phyloP scores from a whole-genome alignment of 2,888 invertebrate species.

The Entomobrya proxima region DNA sequence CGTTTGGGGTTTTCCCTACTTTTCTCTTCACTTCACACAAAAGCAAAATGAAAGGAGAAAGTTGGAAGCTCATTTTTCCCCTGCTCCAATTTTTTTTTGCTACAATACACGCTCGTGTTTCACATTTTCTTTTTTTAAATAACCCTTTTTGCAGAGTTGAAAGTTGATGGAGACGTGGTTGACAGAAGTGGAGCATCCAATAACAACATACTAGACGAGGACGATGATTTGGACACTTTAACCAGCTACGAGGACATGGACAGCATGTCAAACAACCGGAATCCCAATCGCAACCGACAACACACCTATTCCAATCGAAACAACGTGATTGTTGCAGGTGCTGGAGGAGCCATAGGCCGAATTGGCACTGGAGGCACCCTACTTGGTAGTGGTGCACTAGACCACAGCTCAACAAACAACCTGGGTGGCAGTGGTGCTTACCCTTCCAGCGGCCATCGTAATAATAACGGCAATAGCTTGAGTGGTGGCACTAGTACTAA shows the following conservation, averaged over 20 bases:
- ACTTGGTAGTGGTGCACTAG: not conserved
- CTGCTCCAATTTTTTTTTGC: constrained; percentile 19
- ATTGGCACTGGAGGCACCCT: not conserved
- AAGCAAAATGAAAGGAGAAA: too few species aligned
- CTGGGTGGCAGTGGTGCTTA: constrained; percentile 14
- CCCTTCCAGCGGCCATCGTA: constrained; percentile 12
- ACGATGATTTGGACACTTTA: constrained; percentile 39
- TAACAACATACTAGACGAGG: constrained; percentile 45
- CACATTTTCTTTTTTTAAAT: constrained; percentile 5
- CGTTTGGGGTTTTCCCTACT: constrained; percentile 41
- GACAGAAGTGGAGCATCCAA: constrained; percentile 49
- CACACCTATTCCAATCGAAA: constrained; percentile 42
- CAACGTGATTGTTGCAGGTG: constrained; percentile 38
- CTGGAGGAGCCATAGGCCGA: constrained; percentile 25
- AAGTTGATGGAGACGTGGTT: constrained; percentile 39
- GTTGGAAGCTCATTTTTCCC: not conserved
- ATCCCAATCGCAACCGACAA: constrained; percentile 50
- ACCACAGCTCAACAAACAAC: constrained; percentile 3
- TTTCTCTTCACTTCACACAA: too few species aligned
- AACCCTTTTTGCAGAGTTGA: constrained; percentile 47
- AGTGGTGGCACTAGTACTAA: constrained; percentile 11
- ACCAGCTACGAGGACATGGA: constrained; percentile 41
- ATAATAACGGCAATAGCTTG: constrained; percentile 32
- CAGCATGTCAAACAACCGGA: constrained; percentile 34
- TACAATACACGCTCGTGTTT: not conserved